phyloP scores from a whole-genome alignment of 2,888 invertebrate species.

The Drosophila sordidula region DNA sequence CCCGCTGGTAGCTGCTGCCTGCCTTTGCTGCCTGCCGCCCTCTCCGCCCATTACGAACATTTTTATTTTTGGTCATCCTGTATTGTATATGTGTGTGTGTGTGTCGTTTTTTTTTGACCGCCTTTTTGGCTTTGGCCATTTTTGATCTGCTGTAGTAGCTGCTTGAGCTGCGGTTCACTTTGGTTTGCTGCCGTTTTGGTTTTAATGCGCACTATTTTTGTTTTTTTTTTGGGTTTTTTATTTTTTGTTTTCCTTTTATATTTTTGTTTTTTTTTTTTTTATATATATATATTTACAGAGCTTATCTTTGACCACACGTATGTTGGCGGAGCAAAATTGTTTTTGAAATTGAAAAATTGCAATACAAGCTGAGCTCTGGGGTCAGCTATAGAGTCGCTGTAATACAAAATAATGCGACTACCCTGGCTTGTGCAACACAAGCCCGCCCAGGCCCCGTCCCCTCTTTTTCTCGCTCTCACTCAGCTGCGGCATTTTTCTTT shows the following conservation, averaged over 20 bases:
- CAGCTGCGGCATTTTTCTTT: constrained; percentile 70
- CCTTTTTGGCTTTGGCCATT: constrained; percentile 74
- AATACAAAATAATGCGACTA: constrained; percentile 75
- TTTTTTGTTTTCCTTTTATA: constrained; percentile 34
- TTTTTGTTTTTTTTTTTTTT: constrained; percentile 46
- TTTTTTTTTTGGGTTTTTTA: constrained; percentile 20
- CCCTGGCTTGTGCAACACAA: constrained; percentile 11
- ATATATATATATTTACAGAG: constrained; percentile 81
- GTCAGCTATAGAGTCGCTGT: constrained; percentile 64
- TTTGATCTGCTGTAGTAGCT: constrained; percentile 74
- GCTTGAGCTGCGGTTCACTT: constrained; percentile 79
- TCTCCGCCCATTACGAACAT: constrained; percentile 37
- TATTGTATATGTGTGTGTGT: constrained; percentile 12
- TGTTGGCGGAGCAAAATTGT: constrained; percentile 82
- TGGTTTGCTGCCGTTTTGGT: constrained; percentile 70
- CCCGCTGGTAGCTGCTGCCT: constrained; percentile 61
- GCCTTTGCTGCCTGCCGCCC: constrained; percentile 26
- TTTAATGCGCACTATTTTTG: constrained; percentile 51
- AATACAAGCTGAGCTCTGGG: constrained; percentile 76
- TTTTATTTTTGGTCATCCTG: constrained; percentile 53
- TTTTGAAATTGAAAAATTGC: constrained; percentile 83
- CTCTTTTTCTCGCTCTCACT: constrained; percentile 3
- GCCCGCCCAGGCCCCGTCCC: not conserved
- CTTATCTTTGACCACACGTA: constrained; percentile 82
- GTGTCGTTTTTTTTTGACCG: constrained; percentile 47